Base-by-base conservation (phyloP, 2,113 vertebrate genomes). In the Periophthalmus modestus region DNA sequence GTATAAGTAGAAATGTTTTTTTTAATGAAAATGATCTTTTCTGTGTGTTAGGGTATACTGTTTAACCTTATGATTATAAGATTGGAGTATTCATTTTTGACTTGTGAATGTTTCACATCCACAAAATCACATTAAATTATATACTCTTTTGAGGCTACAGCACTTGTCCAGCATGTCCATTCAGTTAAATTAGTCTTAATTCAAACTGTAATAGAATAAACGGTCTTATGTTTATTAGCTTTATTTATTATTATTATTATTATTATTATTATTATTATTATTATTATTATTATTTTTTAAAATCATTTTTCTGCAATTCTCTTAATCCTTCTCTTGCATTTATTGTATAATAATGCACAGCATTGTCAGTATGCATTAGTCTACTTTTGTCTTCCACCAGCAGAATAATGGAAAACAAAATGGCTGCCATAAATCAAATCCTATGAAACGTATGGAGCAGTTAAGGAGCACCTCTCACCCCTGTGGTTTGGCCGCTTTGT, bases 401-500 rank as follows among this genome's bases (percentile, higher is more conserved):
- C 65, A 66, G 11, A 71, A 77, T 65, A 74, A 81, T 69, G 58
- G 52, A 67, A 75, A 73, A 79, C 11, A 75, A 86, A 82, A 68
- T 14, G 66, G 19, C 63, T 43, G 43, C 61, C 71, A 78, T 85
- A 87, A 85, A 89, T 88, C 75, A 86, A 88, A 89, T 86, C 52
- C 69, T 74, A 74, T 77, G 39, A 19, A 80, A 86, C 81, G 79
- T 85, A 87, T 90, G 73, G 69, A 73, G 58, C 69, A 74, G 55
- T 82, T 83, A 84, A 83, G 79, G 77, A 81, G 71, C 70, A 54
- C 21, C 62, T 61, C 62, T 65, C 36, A 67, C 78, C 54, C 77
- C 66, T 69, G 66, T 78, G 85, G 74, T 80, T 87, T 85, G 87
- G 79, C 84, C 73, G 79, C 83, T 92, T 87, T 89, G 88, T 90